Evolutionary conservation across 1,140 invertebrate species (phyloP).

Genomic region (Akabosia matsudoensis): DNA sequence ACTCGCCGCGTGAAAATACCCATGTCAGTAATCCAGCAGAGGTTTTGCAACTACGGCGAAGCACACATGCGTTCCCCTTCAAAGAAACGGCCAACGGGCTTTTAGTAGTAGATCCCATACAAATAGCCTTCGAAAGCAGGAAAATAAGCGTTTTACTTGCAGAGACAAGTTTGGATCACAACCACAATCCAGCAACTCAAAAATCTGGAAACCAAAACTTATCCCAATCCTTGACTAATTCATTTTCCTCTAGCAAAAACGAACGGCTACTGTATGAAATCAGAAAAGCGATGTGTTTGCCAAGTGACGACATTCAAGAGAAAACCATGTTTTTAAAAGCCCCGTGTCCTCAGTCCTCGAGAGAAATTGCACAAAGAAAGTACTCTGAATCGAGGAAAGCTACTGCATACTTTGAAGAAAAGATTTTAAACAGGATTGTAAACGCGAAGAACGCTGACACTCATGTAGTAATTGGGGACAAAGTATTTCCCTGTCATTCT

Average conservation of each 20-base stretch:
- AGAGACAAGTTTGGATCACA: conserved; percentile 59
- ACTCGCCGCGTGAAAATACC: too few relatives aligned
- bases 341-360: neutral
- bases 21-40: too few relatives aligned
- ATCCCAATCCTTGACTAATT: too few relatives aligned
- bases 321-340: neutral
- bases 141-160: conserved; percentile 65
- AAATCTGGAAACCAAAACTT: too few relatives aligned
- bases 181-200: conserved; percentile 61
- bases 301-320: neutral
- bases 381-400: neutral
- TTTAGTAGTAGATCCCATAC: conserved; percentile 7
- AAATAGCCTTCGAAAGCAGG: conserved; percentile 67
- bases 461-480: conserved; percentile 28
- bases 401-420: neutral
- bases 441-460: conserved; percentile 24
- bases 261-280: conserved; percentile 12
- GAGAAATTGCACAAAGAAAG: neutral
- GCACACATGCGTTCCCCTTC: conserved; percentile 9
- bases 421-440: neutral
- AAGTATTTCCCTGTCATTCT: conserved; percentile 39
- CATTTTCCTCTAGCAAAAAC: neutral
- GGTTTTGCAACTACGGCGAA: neutral
- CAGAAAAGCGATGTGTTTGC: conserved; percentile 25
- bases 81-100: neutral